A percentile compares a stretch with the other conserved stretches of the same genome.
phyloP scores from a whole-genome alignment of 2,113 vertebrate species.

The Collichthys lucidus region DNA sequence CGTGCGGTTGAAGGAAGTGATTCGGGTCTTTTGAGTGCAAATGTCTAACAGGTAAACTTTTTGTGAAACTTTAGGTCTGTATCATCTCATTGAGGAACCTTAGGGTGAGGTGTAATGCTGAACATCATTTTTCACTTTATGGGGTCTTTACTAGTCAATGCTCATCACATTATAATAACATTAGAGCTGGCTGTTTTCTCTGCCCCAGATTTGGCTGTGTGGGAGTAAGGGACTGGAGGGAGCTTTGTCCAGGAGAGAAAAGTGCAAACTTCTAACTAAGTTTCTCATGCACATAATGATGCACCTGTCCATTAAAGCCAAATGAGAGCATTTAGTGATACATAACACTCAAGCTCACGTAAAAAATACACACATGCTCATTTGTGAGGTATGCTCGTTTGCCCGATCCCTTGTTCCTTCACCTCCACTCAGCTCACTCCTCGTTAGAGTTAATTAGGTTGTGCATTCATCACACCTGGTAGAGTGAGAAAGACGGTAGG shows the following conservation, averaged over 20 bases:
- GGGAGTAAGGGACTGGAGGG: conserved; percentile 58
- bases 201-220: conserved; percentile 62
- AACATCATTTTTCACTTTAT: conserved; percentile 58
- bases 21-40: background rate
- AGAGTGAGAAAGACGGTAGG: background rate
- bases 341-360: background rate
- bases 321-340: conserved; percentile 55
- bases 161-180: conserved; percentile 69
- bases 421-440: conserved; percentile 34
- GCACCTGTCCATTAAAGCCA: conserved; percentile 66
- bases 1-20: conserved; percentile 23
- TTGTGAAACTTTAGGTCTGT: conserved; percentile 42
- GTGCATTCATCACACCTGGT: conserved; percentile 50
- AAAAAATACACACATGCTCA: conserved; percentile 7
- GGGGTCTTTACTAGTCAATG: conserved; percentile 61
- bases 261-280: conserved; percentile 47
- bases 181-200: conserved; percentile 57
- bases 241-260: conserved; percentile 59
- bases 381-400: conserved; percentile 32
- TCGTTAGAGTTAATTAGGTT: conserved; percentile 55
- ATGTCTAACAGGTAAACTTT: conserved; percentile 51
- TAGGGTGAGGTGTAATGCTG: conserved; percentile 20
- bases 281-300: conserved; percentile 55
- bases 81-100: conserved; percentile 38
- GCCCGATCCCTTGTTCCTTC: conserved; percentile 31